Conservation (phyloP, 2,797 vertebrate species). For the Aeoliscus strigatus region DNA sequence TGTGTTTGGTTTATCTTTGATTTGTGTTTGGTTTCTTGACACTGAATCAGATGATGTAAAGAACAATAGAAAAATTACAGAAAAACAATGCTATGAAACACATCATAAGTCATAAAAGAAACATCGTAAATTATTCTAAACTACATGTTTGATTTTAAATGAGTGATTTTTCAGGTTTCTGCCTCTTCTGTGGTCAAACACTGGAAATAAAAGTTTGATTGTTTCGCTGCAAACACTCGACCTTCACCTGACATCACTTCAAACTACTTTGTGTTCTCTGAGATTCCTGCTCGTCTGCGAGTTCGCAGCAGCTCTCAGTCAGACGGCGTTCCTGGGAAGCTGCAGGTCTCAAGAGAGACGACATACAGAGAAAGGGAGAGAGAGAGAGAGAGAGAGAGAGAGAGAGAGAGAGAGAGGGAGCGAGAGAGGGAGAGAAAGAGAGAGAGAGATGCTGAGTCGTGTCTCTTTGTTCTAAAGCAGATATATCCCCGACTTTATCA, state of each 20-base stretch:
- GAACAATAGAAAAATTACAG: too few relatives aligned
- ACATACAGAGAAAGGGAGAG: conserved; percentile 8
- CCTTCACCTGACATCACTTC: conserved; percentile 60
- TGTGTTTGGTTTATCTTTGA: too few relatives aligned
- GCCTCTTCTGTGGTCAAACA: too few relatives aligned
- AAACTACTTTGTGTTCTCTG: conserved; percentile 41
- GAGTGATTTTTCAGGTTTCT: too few relatives aligned
- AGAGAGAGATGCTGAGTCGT: conserved; percentile 52
- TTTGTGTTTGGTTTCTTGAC: too few relatives aligned
- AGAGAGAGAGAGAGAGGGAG: background rate
- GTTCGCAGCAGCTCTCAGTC: conserved; percentile 45
- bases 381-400: background rate
- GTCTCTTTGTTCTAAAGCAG: conserved; percentile 70
- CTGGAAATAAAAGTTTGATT: too few relatives aligned
- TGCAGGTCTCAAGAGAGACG: conserved; percentile 50
- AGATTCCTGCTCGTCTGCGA: conserved; percentile 21
- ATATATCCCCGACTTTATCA: conserved; percentile 69
- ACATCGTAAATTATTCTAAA: too few relatives aligned
- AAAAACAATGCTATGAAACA: too few relatives aligned
- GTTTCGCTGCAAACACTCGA: too few relatives aligned
- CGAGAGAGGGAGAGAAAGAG: background rate
- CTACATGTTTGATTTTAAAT: too few relatives aligned
- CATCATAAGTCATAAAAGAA: too few relatives aligned
- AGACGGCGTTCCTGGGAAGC: conserved; percentile 54
- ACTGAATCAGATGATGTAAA: too few relatives aligned